Evolutionary conservation across 2,888 invertebrate genomes (phyloP).

Genomic region (Macrostomum cliftonense): DNA sequence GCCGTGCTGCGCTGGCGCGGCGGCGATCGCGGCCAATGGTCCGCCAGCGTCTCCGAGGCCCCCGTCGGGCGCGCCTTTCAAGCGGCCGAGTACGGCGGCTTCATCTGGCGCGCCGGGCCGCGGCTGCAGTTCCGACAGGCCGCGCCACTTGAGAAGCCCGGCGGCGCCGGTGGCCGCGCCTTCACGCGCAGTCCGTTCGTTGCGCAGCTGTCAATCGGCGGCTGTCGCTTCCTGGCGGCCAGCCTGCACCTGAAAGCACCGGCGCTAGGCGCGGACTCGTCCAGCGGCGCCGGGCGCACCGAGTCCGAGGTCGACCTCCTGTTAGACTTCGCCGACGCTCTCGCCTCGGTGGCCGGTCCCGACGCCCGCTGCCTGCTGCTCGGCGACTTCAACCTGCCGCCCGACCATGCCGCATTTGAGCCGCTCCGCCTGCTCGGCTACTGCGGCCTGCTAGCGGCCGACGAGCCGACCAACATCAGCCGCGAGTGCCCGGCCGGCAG

Average conservation of each 20-base stretch:
- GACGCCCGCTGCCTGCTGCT: conserved; percentile 21
- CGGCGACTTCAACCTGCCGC: conserved; percentile 28
- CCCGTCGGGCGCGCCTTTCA: conserved; percentile 19
- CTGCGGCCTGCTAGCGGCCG: neutral
- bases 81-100: conserved; percentile 25
- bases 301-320: conserved; percentile 11
- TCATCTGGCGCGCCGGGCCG: conserved; percentile 26
- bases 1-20: conserved; percentile 49
- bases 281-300: conserved; percentile 16
- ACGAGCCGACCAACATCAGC: conserved; percentile 22
- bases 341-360: conserved; percentile 20
- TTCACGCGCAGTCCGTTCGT: conserved; percentile 17
- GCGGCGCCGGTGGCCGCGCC: neutral
- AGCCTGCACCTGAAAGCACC: too few relatives aligned
- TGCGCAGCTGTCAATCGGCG: conserved; percentile 14
- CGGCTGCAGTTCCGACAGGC: conserved; percentile 17
- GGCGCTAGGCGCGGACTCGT: conserved; percentile 15
- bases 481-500: conserved; percentile 19
- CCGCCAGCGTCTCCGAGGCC: conserved; percentile 21
- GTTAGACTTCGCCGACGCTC: conserved; percentile 17
- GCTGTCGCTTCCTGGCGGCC: neutral
- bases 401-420: neutral
- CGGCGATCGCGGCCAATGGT: conserved; percentile 48
- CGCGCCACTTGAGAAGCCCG: neutral
- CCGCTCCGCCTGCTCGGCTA: neutral